Base-by-base conservation (phyloP, 2,113 vertebrate species). In the Oryzias woworae region DNA sequence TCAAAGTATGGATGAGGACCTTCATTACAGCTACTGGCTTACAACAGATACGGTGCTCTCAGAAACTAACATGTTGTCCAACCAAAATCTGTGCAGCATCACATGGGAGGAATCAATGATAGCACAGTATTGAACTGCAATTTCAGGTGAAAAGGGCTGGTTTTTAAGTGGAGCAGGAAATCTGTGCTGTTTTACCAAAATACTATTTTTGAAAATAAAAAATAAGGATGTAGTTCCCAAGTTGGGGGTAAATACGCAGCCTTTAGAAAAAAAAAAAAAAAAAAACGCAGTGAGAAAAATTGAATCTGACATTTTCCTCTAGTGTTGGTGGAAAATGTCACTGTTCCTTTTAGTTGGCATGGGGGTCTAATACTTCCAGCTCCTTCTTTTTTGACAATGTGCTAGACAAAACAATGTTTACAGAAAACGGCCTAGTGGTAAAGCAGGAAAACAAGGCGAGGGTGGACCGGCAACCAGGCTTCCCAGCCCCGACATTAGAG, bases 241-340 rank as follows among this genome's bases (percentile, higher is more conserved):
- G 59, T 47, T 55, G 74, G 57, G 64, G 65, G 75, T 61, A 57
- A 80, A 62, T 67, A 66, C 69, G 52, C 77, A 68, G 73, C 64
- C 13, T 16, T 62, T 60, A 56, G 74, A 69, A 69, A 62, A 71
- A 71, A 69, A 75, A 1, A 69, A 75, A 1, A 20, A 78, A 71
- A 53, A 53, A 66, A 58, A 84, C 66, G 56, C 59, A 14, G 28
- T 8, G 61, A 66, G 63, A 45, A 46, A 81, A 83, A 87, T 78
- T 73, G 71, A 50, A 77, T 58, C 73, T 63, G 77, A 85, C 80
- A 77, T 73, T 68, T 77, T 86, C 75, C 67, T 48, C 59, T 75
- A 69, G 77, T 66, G 67, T 73, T 70, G 64, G 66, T 78, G 82
- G 85, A 86, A 84, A 86, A 85, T 81, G 49, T 85, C 72, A 87